Conservation (phyloP, 2,888 invertebrate species). For the Boloria selene region DNA sequence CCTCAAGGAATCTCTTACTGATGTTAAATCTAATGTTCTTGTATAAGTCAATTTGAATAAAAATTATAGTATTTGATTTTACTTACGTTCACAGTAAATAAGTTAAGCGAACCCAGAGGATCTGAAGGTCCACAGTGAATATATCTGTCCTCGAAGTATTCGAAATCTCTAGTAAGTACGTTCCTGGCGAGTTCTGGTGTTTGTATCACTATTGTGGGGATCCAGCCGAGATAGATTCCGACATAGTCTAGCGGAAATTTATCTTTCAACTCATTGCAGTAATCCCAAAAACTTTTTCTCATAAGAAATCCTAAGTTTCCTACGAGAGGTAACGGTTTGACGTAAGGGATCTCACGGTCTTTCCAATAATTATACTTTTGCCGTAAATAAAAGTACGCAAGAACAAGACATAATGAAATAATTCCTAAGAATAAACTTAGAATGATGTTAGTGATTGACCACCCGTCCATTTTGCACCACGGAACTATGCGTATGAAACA, state of each 20-base stretch:
- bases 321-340: conserved; percentile 54
- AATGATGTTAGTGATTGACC: not conserved
- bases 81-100: conserved; percentile 62
- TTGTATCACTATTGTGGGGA: conserved; percentile 60
- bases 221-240: conserved; percentile 67
- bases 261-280: conserved; percentile 50
- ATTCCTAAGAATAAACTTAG: conserved; percentile 12
- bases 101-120: conserved; percentile 54
- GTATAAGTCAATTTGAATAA: not conserved
- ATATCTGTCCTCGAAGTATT: conserved; percentile 56
- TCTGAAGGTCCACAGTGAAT: conserved; percentile 55
- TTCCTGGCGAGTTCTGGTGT: conserved; percentile 55
- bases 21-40: not conserved
- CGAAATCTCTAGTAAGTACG: conserved; percentile 59
- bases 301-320: conserved; percentile 61
- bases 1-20: not conserved
- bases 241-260: conserved; percentile 56
- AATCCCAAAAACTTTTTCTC: conserved; percentile 59
- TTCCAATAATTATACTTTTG: conserved; percentile 63
- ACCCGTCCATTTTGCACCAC: conserved; percentile 11
- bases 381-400: conserved; percentile 50
- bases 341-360: conserved; percentile 57
- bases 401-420: conserved; percentile 40
- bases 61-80: not conserved
- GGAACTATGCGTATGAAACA: not conserved